A percentile compares a stretch with the other conserved stretches of the same genome.
Conservation (phyloP, 2,888 invertebrate genomes). For the Keiferia lycopersicella region DNA sequence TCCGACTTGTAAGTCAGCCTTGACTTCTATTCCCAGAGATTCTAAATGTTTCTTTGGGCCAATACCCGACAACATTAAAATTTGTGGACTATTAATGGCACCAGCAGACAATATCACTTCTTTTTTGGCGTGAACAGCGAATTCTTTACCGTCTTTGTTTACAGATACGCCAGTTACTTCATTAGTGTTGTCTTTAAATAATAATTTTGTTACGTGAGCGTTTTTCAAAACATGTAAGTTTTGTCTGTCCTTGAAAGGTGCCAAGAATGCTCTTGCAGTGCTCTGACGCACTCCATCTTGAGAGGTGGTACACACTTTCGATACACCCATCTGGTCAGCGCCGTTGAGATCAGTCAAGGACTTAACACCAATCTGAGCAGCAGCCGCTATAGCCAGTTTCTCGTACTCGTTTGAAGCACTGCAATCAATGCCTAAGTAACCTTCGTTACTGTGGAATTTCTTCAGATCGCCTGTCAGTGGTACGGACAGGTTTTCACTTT, state of each 20-base stretch:
- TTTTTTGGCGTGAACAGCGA: slow-evolving; percentile 54
- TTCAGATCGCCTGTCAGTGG: slow-evolving; percentile 38
- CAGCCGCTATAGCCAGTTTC: slow-evolving; percentile 62
- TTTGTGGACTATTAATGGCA: slow-evolving; percentile 57
- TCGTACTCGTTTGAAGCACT: slow-evolving; percentile 75
- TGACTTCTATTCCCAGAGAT: slow-evolving; percentile 47
- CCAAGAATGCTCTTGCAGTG: slow-evolving; percentile 78
- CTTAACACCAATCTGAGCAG: slow-evolving; percentile 66
- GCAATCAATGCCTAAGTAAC: slow-evolving; percentile 43
- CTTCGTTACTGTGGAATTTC: slow-evolving; percentile 51
- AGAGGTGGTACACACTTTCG: slow-evolving; percentile 64
- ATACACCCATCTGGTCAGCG: slow-evolving; percentile 71
- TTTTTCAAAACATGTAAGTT: slow-evolving; percentile 75
- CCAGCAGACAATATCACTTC: slow-evolving; percentile 64
- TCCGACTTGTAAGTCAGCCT: slow-evolving; percentile 61
- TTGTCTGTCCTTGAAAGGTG: slow-evolving; percentile 54
- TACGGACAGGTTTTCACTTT: slow-evolving; percentile 67
- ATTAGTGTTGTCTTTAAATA: slow-evolving; percentile 75
- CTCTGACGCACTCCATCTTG: slow-evolving; percentile 72
- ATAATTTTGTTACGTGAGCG: slow-evolving; percentile 73
- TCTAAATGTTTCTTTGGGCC: slow-evolving; percentile 57
- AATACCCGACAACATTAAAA: slow-evolving; percentile 65
- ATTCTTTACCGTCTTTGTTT: slow-evolving; percentile 38
- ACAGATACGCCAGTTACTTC: slow-evolving; percentile 68
- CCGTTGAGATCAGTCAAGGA: slow-evolving; percentile 63